Evolutionary conservation across 2,888 invertebrate species (phyloP).

Genomic region (Eudemis profundana): DNA sequence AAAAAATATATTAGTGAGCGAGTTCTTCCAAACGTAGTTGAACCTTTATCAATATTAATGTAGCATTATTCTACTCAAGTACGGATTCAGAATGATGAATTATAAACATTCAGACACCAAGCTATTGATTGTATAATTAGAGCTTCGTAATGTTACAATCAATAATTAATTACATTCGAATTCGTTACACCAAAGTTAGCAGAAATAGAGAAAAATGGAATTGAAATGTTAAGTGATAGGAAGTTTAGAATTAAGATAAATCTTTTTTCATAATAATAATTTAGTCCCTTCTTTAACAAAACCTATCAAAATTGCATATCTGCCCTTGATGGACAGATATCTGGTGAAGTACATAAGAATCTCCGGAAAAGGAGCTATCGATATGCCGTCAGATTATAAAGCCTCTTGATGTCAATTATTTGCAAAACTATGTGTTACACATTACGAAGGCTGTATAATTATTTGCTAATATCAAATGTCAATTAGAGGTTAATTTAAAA

Average conservation of each 20-base stretch:
- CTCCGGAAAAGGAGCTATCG: not conserved
- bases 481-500: slow-evolving; percentile 32
- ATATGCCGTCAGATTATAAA: slow-evolving; percentile 14
- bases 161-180: slow-evolving; percentile 18
- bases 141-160: slow-evolving; percentile 8
- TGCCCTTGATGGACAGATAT: slow-evolving; percentile 13
- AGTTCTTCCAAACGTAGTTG: slow-evolving; percentile 59
- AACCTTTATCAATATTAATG: slow-evolving; percentile 49
- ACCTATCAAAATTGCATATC: slow-evolving; percentile 35
- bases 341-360: not conserved
- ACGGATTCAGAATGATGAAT: not conserved
- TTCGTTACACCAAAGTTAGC: slow-evolving; percentile 38
- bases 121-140: slow-evolving; percentile 1
- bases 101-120: not conserved
- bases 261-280: slow-evolving; percentile 1
- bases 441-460: slow-evolving; percentile 28
- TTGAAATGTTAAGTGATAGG: slow-evolving; percentile 49
- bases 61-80: slow-evolving; percentile 8
- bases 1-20: slow-evolving; percentile 48
- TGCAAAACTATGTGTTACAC: slow-evolving; percentile 36
- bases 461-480: slow-evolving; percentile 35
- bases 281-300: slow-evolving; percentile 4
- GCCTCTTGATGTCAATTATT: slow-evolving; percentile 41
- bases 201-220: slow-evolving; percentile 50
- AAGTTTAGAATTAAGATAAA: slow-evolving; percentile 31